Evolutionary conservation across 2,113 vertebrate species (phyloP), one percentile per base, ranked within the genome.

Genomic region (Callionymus lyra): DNA sequence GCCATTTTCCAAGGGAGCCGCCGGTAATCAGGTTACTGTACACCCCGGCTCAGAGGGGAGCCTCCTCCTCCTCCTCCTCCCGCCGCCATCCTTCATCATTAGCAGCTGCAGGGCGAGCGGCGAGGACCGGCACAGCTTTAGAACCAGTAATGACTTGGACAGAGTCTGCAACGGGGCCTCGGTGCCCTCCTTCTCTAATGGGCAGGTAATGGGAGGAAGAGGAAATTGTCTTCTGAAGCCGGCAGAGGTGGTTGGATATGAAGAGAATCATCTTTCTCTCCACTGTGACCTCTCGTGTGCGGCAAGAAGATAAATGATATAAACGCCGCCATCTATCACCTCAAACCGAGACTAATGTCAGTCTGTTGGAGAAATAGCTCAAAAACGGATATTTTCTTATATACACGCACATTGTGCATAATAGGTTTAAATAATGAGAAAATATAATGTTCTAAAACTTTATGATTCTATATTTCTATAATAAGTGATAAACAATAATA

Each of bases 21-120:
- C 62, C 54, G 46, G 62, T 83, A 84, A 85, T 82, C 74, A 76
- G 71, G 68, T 77, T 82, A 77, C 57, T 63, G 65, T 67, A 70
- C 44, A n/a, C 44, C 44, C 49, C 41, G 57, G 57, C 58, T 74
- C 57, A 50, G 63, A 62, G 47, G 65, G 58, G 74, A 67, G 66
- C 68, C 63, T 73, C 62, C 46, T 75, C 50, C 61, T 62, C 59
- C 57, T 67, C 51, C 47, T 63, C 50, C 61, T 62, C 59, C 57
- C 65, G 52, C 47, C 61, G 58, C 50, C 65, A 74, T 79, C 54
- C 39, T 54, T 79, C 68, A 68, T 74, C 65, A 74, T 82, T 72
- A 77, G 69, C 53, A 63, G 61, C 65, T 59, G 56, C 63, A 55
- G 57, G 48, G 46, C 38, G 45, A 63, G 76, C 55, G 54, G 56